Conservation (phyloP, 2,797 vertebrate species). For the Moxostoma hubbsi region DNA sequence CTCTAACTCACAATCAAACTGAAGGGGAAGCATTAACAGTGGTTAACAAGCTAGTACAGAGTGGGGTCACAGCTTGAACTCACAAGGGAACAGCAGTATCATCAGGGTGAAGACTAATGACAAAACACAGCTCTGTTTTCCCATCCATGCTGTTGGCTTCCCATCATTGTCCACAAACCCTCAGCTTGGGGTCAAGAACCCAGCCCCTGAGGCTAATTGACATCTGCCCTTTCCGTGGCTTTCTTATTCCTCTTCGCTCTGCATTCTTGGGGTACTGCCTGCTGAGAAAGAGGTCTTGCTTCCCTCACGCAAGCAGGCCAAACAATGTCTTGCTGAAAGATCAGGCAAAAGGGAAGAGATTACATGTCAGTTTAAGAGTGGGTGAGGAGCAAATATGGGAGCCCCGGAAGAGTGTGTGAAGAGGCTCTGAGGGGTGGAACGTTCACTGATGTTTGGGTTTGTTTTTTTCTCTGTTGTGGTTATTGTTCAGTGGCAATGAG, state of each 20-base stretch:
- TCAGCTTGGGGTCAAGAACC: conserved; percentile 78
- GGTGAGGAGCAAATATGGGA: conserved; percentile 68
- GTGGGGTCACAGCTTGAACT: conserved; percentile 1
- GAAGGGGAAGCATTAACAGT: conserved; percentile 44
- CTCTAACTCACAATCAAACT: conserved; percentile 2
- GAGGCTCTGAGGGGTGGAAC: conserved; percentile 50
- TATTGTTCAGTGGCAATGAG: conserved; percentile 44
- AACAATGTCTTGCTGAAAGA: conserved; percentile 77
- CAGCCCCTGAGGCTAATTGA: conserved; percentile 81
- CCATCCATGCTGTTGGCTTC: conserved; percentile 69
- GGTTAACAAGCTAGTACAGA: conserved; percentile 45
- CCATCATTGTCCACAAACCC: conserved; percentile 68
- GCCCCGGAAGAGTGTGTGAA: conserved; percentile 55
- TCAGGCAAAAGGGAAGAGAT: conserved; percentile 76
- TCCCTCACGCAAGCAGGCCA: conserved; percentile 68
- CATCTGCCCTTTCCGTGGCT: conserved; percentile 78
- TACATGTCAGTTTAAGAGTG: conserved; percentile 72
- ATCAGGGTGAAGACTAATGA: conserved; percentile 53
- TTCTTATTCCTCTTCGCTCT: conserved; percentile 75
- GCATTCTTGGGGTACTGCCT: conserved; percentile 69
- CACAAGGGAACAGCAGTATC: conserved; percentile 28
- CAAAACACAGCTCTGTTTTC: conserved; percentile 64
- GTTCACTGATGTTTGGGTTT: conserved; percentile 57
- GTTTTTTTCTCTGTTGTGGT: conserved; percentile 37
- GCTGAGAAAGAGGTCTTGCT: conserved; percentile 63